Base-by-base conservation (phyloP, 2,797 vertebrate genomes). In the Nannoperca australis region DNA sequence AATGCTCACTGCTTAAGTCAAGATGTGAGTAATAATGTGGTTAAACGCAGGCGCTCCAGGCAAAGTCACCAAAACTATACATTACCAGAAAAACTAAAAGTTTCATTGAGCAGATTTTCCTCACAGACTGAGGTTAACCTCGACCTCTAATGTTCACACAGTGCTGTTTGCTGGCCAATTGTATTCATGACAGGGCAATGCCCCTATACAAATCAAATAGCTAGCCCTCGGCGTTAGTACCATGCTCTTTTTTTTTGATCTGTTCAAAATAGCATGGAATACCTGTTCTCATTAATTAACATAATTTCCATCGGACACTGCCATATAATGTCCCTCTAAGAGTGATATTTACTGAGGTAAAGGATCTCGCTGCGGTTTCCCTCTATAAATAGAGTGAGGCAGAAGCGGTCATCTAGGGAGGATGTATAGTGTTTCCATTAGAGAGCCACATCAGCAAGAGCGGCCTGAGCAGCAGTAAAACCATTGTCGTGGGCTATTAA, bases 401-500 rank as follows among this genome's bases (percentile, higher is more conserved):
- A 55, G 67, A 51, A 50, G 54, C 79, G 79, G 82, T 88, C 70
- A 79, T 66, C 79, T 32, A 65, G 50, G 70, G 74, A 76, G 76
- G 69, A 82, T 81, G 78, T 75, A 60, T 85, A 75, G 75, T 42
- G 62, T 87, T 88, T 91, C 84, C 77, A 88, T 85, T 77, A 85
- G 84, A 75, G 69, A 79, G 64, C 68, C 55, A 72, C 77, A 81
- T 65, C 81, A 84, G 79, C 73, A 62, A 77, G 69, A 82, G 81
- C 44, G 38, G 71, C 73, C 79, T 30, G 66, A 76, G 84, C 69
- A 60, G 90, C 84, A 86, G 82, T 90, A 87, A 93, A 91, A 87
- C 74, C 70, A 79, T 86, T 89, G 91, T 93, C 72, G 80, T 84
- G 85, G 81, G 83, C 82, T 85, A 76, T 92, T 92, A 90, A 91